Percentiles rank a stretch among this genome's conserved stretches.
phyloP scores from a whole-genome alignment of 37 sponge, comb jelly and placozoan species.

The Spongilla lacustris region DNA sequence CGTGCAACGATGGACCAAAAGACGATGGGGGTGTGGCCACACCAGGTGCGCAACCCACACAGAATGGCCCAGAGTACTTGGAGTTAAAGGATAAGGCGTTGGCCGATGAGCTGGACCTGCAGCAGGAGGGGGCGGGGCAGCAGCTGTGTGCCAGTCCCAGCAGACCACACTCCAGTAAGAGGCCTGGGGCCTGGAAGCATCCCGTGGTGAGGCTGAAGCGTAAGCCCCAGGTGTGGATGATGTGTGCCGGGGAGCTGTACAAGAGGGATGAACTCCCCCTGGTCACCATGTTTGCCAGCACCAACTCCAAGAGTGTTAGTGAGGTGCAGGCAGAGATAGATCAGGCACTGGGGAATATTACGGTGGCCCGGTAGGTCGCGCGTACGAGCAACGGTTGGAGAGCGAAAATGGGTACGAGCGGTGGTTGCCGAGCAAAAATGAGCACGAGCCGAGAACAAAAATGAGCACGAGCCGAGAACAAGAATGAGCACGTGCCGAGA shows the following conservation, averaged over 20 bases:
- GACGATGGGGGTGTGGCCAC: not conserved
- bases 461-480: too few species aligned
- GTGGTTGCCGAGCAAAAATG: too few species aligned
- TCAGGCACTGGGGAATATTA: not conserved
- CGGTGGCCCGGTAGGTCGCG: too few species aligned
- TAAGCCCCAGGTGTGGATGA: not conserved
- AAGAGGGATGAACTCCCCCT: conserved; percentile 30
- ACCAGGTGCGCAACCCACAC: not conserved
- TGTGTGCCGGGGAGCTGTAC: not conserved
- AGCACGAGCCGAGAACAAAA: too few species aligned
- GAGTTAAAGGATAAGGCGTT: not conserved
- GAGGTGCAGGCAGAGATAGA: conserved; percentile 36
- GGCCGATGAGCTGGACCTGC: not conserved
- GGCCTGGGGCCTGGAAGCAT: not conserved
- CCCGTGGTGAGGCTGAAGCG: conserved; percentile 11
- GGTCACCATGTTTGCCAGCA: conserved; percentile 24
- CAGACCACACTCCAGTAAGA: conserved; percentile 7
- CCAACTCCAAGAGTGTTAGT: conserved; percentile 13
- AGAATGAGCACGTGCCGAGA: too few species aligned
- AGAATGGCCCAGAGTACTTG: not conserved
- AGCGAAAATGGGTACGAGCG: too few species aligned
- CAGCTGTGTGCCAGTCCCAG: not conserved
- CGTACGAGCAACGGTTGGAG: too few species aligned
- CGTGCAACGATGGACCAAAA: not conserved
- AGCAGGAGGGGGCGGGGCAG: not conserved